Evolutionary conservation across 2,113 vertebrate species (phyloP).

Genomic region (Crotalus helleri): DNA sequence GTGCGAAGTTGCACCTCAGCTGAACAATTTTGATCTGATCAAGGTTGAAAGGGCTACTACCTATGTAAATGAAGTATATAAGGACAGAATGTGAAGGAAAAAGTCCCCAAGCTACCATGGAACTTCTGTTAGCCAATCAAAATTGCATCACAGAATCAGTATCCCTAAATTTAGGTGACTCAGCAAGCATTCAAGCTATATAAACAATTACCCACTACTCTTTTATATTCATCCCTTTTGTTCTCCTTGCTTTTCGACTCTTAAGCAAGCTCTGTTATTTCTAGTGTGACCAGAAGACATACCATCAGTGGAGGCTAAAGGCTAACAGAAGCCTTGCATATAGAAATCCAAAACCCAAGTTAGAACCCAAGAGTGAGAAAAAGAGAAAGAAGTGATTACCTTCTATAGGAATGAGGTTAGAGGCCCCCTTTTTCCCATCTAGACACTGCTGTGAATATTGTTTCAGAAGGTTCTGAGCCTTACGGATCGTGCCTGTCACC

Average conservation of each 20-base stretch:
- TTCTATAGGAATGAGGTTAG: constrained; percentile 98
- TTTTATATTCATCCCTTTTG: neutral
- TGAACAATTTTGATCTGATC: constrained; percentile 35
- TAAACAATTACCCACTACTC: neutral
- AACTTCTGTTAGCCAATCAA: constrained; percentile 65
- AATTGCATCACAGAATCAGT: neutral
- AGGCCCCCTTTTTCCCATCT: constrained; percentile 99
- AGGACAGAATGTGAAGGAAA: constrained; percentile 55
- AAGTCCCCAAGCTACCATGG: constrained; percentile 54
- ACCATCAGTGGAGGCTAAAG: constrained; percentile 24
- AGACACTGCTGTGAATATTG: constrained; percentile 99
- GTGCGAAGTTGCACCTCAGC: neutral
- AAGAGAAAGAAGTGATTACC: constrained; percentile 81
- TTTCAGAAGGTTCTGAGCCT: constrained; percentile 99
- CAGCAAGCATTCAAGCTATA: neutral
- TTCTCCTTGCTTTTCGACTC: neutral
- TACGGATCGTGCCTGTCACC: constrained; percentile 99
- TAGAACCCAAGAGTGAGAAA: constrained; percentile 52
- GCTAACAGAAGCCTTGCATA: constrained; percentile 63
- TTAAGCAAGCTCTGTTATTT: constrained; percentile 9
- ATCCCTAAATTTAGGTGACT: neutral
- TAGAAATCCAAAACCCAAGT: constrained; percentile 51
- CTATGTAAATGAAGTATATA: constrained; percentile 51
- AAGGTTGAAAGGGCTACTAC: constrained; percentile 58
- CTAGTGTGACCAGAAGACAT: neutral